Conservation (phyloP, 1,140 invertebrate genomes). For the Oryctes rhinoceros region DNA sequence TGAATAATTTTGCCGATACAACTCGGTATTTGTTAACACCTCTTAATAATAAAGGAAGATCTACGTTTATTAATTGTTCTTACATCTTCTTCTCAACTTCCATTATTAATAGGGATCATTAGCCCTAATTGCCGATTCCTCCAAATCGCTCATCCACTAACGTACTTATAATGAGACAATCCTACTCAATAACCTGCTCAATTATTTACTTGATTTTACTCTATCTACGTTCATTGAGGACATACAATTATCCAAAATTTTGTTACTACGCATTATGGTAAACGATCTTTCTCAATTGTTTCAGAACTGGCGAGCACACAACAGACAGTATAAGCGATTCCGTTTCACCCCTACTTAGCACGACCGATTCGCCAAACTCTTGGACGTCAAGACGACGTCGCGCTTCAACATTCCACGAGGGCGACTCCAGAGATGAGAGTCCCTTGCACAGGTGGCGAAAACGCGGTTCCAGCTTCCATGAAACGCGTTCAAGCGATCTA, state of each 20-base stretch:
- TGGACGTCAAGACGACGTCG: conserved; percentile 59
- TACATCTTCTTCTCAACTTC: background rate
- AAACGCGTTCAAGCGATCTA: conserved; percentile 41
- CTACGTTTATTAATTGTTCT: background rate
- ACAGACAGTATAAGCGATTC: conserved; percentile 34
- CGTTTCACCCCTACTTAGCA: conserved; percentile 17
- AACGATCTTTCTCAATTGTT: background rate
- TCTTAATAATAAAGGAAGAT: background rate
- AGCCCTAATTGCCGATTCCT: background rate
- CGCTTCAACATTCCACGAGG: conserved; percentile 67
- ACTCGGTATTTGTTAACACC: background rate
- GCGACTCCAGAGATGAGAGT: conserved; percentile 57
- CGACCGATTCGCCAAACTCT: conserved; percentile 41
- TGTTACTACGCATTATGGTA: background rate
- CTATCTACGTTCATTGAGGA: background rate
- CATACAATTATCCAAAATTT: too few species aligned
- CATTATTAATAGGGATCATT: too few species aligned
- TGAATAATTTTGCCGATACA: background rate
- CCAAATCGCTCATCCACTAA: background rate
- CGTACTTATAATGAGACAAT: background rate
- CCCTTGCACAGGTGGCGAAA: conserved; percentile 58
- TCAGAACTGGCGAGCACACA: conserved; percentile 11
- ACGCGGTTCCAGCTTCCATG: conserved; percentile 66
- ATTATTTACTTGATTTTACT: background rate
- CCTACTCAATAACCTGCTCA: background rate